Conservation (phyloP, 2,888 invertebrate species). For the Leptodirus hochenwartii region DNA sequence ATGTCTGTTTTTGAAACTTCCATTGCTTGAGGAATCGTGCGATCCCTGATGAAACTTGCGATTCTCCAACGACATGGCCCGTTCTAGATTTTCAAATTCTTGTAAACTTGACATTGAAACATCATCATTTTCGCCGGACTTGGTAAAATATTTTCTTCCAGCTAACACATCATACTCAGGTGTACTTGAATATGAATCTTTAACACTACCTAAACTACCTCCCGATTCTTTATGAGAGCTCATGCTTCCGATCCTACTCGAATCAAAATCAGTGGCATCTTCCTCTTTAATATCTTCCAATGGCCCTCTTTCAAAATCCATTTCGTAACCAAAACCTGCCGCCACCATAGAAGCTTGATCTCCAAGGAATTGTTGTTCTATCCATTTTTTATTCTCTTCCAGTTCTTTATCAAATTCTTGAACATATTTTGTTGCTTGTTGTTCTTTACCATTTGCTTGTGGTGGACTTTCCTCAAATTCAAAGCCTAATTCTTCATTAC, state of each 20-base stretch:
- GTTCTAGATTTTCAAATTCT: slow-evolving; percentile 85
- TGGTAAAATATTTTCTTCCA: slow-evolving; percentile 64
- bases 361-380: slow-evolving; percentile 75
- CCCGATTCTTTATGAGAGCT: slow-evolving; percentile 63
- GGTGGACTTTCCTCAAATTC: slow-evolving; percentile 53
- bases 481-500: slow-evolving; percentile 42
- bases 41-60: slow-evolving; percentile 54
- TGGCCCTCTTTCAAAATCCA: slow-evolving; percentile 67
- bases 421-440: slow-evolving; percentile 20
- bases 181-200: slow-evolving; percentile 79
- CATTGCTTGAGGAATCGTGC: slow-evolving; percentile 69
- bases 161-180: slow-evolving; percentile 80
- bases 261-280: slow-evolving; percentile 75
- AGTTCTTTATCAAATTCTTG: slow-evolving; percentile 35
- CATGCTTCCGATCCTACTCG: slow-evolving; percentile 55
- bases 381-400: slow-evolving; percentile 71
- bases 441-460: slow-evolving; percentile 19
- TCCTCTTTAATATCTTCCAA: slow-evolving; percentile 87
- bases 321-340: slow-evolving; percentile 45
- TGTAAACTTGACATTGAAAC: slow-evolving; percentile 82
- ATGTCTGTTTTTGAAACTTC: slow-evolving; percentile 59
- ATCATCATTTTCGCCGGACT: slow-evolving; percentile 77
- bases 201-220: slow-evolving; percentile 58
- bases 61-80: slow-evolving; percentile 64
- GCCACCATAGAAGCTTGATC: slow-evolving; percentile 40